A percentile compares a stretch with the other conserved stretches of the same genome.
Conservation (phyloP, 2,888 invertebrate species). For the Drosophila histrio region DNA sequence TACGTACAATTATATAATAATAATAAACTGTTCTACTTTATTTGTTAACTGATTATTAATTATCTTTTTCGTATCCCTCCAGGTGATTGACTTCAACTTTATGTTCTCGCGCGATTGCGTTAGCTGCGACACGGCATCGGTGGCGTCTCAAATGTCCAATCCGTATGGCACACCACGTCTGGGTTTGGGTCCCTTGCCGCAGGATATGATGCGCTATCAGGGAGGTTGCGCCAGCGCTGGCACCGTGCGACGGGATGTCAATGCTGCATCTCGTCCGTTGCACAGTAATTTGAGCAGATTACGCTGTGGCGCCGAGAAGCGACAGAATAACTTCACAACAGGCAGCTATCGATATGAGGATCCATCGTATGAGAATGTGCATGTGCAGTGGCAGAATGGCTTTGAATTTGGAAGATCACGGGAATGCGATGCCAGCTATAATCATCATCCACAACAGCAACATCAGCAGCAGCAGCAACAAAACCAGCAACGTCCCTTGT, state of each 20-base stretch:
- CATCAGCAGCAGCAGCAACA: conserved; percentile 54
- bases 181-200: conserved; percentile 68
- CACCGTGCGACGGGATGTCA: conserved; percentile 68
- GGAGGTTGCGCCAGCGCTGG: conserved; percentile 25
- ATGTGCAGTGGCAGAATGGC: conserved; percentile 84
- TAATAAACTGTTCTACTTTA: no score
- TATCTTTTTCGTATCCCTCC: background rate
- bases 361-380: conserved; percentile 84
- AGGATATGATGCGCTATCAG: conserved; percentile 83
- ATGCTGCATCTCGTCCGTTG: conserved; percentile 72
- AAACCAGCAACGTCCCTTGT: conserved; percentile 67
- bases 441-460: conserved; percentile 56
- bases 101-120: conserved; percentile 85
- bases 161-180: conserved; percentile 79
- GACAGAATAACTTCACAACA: conserved; percentile 24
- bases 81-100: conserved; percentile 85
- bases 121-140: conserved; percentile 80
- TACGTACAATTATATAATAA: no score
- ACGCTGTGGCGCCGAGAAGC: conserved; percentile 61
- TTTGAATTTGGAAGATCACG: conserved; percentile 84
- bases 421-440: conserved; percentile 68
- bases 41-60: no score
- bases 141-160: conserved; percentile 78
- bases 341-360: conserved; percentile 79
- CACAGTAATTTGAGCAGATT: conserved; percentile 82